These are phyloP conservation scores for Irena cyanogastra DNA, from an alignment of 2,113 vertebrate genomes.

Conservation along the genomic window DNA sequence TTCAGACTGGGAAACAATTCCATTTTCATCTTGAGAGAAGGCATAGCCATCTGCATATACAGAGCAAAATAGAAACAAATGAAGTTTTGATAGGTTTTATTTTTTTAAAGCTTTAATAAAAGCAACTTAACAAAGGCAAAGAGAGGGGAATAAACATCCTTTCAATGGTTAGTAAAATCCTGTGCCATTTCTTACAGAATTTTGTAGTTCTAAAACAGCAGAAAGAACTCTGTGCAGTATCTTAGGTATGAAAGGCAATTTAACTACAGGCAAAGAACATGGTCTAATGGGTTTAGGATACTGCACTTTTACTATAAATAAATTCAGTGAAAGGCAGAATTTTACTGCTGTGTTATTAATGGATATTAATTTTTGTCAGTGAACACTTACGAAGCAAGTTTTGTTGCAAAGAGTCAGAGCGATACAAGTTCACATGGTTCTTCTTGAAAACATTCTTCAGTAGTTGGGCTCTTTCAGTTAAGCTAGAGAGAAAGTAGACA, in stretches of 20 bases:
- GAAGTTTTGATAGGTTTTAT: neutral
- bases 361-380: neutral
- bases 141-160: neutral
- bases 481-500: constrained; percentile 66
- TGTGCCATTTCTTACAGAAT: neutral
- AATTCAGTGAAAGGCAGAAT: neutral
- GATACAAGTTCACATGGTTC: constrained; percentile 91
- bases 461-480: constrained; percentile 93
- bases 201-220: neutral
- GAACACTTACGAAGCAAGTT: constrained; percentile 92
- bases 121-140: neutral
- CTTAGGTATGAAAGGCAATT: neutral
- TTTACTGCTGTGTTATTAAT: neutral
- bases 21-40: constrained; percentile 98
- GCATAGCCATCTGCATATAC: constrained; percentile 88
- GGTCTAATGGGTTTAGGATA: neutral
- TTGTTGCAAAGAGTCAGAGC: constrained; percentile 93
- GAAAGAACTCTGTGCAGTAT: neutral
- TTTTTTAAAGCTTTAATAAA: neutral
- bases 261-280: neutral
- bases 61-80: neutral
- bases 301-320: neutral
- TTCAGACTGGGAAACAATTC: constrained; percentile 97
- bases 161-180: neutral
- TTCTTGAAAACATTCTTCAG: constrained; percentile 99